Base-by-base conservation (phyloP, 2,797 vertebrate genomes). In the Lemur catta region DNA sequence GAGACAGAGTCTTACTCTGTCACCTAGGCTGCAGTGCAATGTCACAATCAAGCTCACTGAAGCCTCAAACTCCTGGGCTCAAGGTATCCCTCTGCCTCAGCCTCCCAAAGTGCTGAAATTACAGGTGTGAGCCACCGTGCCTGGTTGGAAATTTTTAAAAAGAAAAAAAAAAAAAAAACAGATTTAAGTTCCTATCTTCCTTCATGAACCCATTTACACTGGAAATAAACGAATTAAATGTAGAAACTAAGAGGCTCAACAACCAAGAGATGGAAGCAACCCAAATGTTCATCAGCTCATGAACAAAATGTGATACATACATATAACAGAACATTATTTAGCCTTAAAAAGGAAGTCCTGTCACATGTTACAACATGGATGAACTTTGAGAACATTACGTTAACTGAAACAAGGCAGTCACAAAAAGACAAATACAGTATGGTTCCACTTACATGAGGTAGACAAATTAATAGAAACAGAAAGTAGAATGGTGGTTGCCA, bases 401-500 rank as follows among this genome's bases (percentile, higher is more conserved):
- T 85, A 89, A 91, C 4, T 85, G 22, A 95, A 95, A 87, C 87
- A 92, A 84, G 59, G 10, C n/a, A 95, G 38, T 89, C 38, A 89
- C 24, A 59, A 82, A 93, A 74, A 75, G n/a, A 95, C 22, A 89
- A 81, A 50, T 57, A 82, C 46, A 67, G 26, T 75, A 65, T 65
- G 80, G 82, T 84, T 80, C 41, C 26, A 79, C 38, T 87, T 69
- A 69, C 4, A 33, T 57, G 9, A 96, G 26, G 28, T 2, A 88
- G 22, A 82, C 63, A 81, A 96, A 88, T 52, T 76, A 46, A 90
- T 2, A 91, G 20, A 96, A 94, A 89, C 63, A 93, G 17, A 61
- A 80, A 91, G 41, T 15, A 89, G 10, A 92, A 92, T 57, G 43
- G 18, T 75, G 24, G 84, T 13, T 89, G 3, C 17, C 63, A 63